Conservation (phyloP, 1,140 invertebrate species). For the Trichomalopsis sarcophagae region DNA sequence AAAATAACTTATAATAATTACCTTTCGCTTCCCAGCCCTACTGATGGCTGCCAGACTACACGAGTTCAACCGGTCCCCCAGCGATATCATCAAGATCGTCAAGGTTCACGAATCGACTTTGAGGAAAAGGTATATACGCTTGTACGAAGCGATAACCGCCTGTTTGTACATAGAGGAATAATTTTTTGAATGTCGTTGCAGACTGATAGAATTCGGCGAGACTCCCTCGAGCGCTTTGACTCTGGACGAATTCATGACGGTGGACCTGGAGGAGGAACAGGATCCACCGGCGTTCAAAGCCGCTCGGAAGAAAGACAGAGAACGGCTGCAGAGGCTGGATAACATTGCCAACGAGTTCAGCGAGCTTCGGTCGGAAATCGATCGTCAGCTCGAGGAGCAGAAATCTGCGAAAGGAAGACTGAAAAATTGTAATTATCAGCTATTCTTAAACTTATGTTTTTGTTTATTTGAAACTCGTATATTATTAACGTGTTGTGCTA, state of each 20-base stretch:
- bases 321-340: constrained; percentile 80
- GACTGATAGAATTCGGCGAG: constrained; percentile 94
- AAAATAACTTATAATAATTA: constrained; percentile 29
- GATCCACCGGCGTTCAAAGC: constrained; percentile 96
- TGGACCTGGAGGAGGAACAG: constrained; percentile 97
- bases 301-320: constrained; percentile 90
- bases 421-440: constrained; percentile 25
- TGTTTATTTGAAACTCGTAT: background rate
- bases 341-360: constrained; percentile 78
- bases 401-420: constrained; percentile 74
- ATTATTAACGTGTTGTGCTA: background rate
- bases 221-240: constrained; percentile 80
- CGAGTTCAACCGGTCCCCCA: constrained; percentile 90
- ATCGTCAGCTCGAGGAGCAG: constrained; percentile 81
- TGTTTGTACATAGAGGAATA: too few species aligned
- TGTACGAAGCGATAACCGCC: too few species aligned
- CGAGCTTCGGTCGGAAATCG: constrained; percentile 84
- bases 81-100: constrained; percentile 95
- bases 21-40: constrained; percentile 79
- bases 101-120: constrained; percentile 97
- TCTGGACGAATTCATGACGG: constrained; percentile 97
- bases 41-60: constrained; percentile 95
- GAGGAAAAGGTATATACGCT: constrained; percentile 82
- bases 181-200: constrained; percentile 56
- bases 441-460: background rate